phyloP scores from a whole-genome alignment of 2,797 vertebrate species.

The Epinephelus coioides region DNA sequence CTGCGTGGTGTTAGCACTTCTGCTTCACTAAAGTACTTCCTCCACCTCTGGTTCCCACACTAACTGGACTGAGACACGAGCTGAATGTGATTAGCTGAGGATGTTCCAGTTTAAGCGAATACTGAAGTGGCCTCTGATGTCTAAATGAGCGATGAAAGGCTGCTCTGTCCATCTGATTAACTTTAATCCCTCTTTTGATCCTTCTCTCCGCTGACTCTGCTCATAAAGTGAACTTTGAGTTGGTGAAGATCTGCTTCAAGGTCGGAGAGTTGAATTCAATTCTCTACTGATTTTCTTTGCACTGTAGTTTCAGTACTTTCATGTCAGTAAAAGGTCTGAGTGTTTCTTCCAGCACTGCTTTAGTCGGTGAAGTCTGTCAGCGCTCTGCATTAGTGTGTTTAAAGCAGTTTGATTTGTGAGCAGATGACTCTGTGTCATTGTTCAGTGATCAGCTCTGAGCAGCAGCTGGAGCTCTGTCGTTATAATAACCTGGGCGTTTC shows the following conservation, averaged over 20 bases:
- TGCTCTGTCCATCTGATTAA: neutral
- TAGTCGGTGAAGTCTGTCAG: too few relatives aligned
- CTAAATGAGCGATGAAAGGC: conserved; percentile 7
- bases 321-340: too few relatives aligned
- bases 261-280: too few relatives aligned
- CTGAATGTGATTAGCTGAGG: conserved; percentile 27
- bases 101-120: neutral
- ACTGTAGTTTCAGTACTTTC: too few relatives aligned
- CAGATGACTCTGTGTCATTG: too few relatives aligned
- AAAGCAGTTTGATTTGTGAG: too few relatives aligned
- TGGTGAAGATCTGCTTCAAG: too few relatives aligned
- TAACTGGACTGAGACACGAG: neutral
- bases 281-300: too few relatives aligned
- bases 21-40: too few relatives aligned
- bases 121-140: neutral
- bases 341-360: too few relatives aligned
- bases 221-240: neutral
- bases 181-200: neutral
- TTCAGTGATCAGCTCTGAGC: neutral
- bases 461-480: conserved; percentile 20
- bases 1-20: too few relatives aligned
- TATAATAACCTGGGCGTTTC: conserved; percentile 17
- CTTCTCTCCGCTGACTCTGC: neutral
- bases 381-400: neutral
- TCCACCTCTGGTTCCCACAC: conserved; percentile 33